phyloP scores from a whole-genome alignment of 2,113 vertebrate species.

The Ciconia boyciana region DNA sequence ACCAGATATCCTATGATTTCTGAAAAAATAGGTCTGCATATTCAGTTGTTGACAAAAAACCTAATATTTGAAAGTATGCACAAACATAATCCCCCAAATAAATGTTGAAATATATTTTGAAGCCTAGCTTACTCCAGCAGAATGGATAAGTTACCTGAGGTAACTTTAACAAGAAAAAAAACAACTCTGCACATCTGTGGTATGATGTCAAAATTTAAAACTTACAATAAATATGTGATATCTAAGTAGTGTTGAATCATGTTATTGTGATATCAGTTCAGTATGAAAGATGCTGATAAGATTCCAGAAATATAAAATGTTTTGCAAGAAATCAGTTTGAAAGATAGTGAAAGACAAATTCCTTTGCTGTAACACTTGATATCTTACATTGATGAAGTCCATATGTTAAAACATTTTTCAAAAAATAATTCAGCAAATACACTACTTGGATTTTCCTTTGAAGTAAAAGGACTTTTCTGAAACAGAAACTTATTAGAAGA shows the following conservation, averaged over 20 bases:
- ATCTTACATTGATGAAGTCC: background rate
- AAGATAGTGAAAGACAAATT: background rate
- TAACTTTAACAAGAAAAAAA: background rate
- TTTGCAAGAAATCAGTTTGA: background rate
- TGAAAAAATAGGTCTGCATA: background rate
- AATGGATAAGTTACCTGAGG: background rate
- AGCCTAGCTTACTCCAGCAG: background rate
- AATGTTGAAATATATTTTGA: background rate
- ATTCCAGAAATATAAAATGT: background rate
- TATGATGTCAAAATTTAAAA: background rate
- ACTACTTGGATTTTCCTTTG: background rate
- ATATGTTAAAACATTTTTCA: background rate
- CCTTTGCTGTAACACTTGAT: background rate
- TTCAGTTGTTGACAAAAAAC: background rate
- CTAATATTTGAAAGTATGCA: background rate
- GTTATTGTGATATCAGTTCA: background rate
- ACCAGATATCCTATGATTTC: background rate
- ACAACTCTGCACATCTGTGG: background rate
- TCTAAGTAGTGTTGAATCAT: background rate
- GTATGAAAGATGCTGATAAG: background rate
- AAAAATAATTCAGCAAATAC: background rate
- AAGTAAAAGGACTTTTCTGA: background rate
- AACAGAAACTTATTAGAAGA: background rate
- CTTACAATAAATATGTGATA: fast-evolving
- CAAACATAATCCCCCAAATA: background rate